A percentile compares a stretch with the other conserved stretches of the same genome.
Conservation (phyloP, 2,113 vertebrate species). For the Prinia subflava region DNA sequence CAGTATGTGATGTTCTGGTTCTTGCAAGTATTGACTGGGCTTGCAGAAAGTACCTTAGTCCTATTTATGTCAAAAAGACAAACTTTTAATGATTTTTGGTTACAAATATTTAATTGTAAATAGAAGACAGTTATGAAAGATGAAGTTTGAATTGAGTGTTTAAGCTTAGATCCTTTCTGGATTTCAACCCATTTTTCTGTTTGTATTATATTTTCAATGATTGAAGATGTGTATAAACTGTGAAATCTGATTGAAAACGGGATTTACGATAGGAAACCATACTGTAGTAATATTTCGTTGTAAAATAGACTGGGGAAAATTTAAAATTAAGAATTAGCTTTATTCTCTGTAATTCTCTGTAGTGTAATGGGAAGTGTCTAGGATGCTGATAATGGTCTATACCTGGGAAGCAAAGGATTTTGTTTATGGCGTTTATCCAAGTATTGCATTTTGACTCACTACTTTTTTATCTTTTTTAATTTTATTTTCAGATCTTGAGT, state of each 20-base stretch:
- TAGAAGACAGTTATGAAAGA: background rate
- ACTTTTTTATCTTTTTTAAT: background rate
- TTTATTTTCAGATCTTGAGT: conserved; percentile 83
- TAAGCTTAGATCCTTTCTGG: background rate
- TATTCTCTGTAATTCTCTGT: background rate
- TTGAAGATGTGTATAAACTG: background rate
- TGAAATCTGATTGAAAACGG: background rate
- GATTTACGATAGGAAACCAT: background rate
- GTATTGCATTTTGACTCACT: background rate
- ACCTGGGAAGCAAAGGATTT: background rate
- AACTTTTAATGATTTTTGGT: background rate
- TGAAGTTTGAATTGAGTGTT: background rate
- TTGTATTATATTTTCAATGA: background rate
- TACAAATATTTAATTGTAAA: background rate
- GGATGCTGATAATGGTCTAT: background rate
- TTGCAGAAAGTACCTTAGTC: background rate
- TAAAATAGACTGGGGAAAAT: background rate
- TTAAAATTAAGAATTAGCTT: background rate
- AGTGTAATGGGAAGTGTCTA: background rate
- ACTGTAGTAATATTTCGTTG: background rate
- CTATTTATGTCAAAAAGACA: background rate
- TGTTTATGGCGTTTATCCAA: background rate
- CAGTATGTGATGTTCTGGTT: background rate
- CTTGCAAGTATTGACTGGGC: background rate
- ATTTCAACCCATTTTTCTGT: background rate